Evolutionary conservation across 2,888 invertebrate species (phyloP).

Genomic region (Apoda limacodes): DNA sequence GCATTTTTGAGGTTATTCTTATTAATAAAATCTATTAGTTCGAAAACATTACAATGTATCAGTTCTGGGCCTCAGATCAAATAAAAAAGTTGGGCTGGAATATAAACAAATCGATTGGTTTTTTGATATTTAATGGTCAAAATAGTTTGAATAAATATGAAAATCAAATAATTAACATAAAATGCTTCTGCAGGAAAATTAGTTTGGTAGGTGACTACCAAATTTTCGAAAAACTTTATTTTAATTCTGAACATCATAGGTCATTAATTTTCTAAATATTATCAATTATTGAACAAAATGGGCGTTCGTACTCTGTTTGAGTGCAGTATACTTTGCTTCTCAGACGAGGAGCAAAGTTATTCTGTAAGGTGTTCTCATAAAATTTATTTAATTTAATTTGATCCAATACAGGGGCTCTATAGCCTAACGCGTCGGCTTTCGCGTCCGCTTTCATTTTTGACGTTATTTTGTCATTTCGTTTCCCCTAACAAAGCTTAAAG

Average conservation of each 20-base stretch:
- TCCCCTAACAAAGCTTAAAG: no score
- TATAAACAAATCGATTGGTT: constrained; percentile 2
- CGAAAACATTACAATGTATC: constrained; percentile 2
- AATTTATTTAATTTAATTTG: background rate
- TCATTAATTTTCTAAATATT: constrained; percentile 1
- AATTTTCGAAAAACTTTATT: background rate
- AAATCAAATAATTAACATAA: background rate
- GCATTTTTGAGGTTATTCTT: constrained; percentile 1
- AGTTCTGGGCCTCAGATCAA: constrained; percentile 1
- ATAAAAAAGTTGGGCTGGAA: constrained; percentile 1
- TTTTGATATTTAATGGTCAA: constrained; percentile 1
- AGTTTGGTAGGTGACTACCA: background rate
- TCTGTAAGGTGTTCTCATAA: constrained; percentile 1
- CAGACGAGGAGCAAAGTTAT: constrained; percentile 2
- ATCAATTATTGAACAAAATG: constrained; percentile 4
- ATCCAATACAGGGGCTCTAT: no score
- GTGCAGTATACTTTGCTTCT: constrained; percentile 1
- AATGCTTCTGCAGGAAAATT: background rate
- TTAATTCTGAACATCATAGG: no score
- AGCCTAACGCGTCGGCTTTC: no score
- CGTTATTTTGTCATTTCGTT: no score
- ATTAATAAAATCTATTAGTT: constrained; percentile 2
- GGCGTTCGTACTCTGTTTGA: constrained; percentile 2
- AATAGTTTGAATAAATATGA: constrained; percentile 1
- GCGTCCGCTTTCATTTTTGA: no score